Conservation (phyloP, 2,797 vertebrate species). For the Falco biarmicus region DNA sequence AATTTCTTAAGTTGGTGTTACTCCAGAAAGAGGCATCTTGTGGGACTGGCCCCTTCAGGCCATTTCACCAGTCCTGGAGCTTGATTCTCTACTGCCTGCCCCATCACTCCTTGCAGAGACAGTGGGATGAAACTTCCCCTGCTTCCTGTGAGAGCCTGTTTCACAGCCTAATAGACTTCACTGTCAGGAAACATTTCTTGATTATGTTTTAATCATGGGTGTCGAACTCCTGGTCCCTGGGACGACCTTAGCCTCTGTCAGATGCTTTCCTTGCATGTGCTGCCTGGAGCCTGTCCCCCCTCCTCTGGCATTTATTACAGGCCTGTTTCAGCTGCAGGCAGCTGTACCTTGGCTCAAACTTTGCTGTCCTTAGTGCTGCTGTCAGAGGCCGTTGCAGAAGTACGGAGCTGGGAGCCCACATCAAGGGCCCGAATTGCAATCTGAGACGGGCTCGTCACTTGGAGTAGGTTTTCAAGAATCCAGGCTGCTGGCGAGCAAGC, state of each 20-base stretch:
- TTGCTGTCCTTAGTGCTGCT: background rate
- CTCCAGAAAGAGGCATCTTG: background rate
- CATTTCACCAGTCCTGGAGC: background rate
- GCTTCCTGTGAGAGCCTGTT: background rate
- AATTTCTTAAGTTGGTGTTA: background rate
- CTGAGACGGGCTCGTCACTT: background rate
- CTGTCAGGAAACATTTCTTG: conserved; percentile 40
- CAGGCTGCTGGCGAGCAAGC: background rate
- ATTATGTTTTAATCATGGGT: conserved; percentile 7
- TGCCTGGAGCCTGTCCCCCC: background rate
- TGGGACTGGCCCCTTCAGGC: background rate
- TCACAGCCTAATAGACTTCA: conserved; percentile 19
- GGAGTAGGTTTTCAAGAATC: background rate
- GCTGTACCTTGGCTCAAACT: background rate
- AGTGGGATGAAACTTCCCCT: background rate
- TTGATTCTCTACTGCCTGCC: background rate
- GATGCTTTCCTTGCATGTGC: background rate
- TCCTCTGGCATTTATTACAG: background rate
- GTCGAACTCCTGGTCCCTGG: background rate
- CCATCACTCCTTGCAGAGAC: background rate
- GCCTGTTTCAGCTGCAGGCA: background rate
- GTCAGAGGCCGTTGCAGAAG: background rate
- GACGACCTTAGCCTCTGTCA: conserved; percentile 1
- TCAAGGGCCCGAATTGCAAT: background rate
- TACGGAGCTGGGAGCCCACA: background rate